phyloP scores from a whole-genome alignment of 2,797 vertebrate species.

The Eupleurogrammus muticus region DNA sequence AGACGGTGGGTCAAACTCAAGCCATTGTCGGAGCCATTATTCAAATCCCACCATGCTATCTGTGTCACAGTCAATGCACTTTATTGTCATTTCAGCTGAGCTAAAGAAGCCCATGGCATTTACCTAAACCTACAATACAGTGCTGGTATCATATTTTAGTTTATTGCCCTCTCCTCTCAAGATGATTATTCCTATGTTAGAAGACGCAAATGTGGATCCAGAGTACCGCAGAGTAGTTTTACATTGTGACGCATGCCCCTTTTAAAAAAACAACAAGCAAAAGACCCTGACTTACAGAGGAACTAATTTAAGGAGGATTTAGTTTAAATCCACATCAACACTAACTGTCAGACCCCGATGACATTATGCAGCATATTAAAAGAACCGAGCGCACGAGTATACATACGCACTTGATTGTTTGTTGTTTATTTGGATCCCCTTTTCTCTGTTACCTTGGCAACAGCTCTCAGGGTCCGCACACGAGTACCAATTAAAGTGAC shows the following conservation, averaged over 20 bases:
- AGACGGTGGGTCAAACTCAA: constrained; percentile 14
- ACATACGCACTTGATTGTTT: constrained; percentile 4
- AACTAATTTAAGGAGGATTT: not conserved
- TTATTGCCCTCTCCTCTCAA: not conserved
- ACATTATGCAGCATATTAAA: constrained; percentile 6
- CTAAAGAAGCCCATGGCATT: not conserved
- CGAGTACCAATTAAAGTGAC: not conserved
- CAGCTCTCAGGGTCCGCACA: constrained; percentile 1
- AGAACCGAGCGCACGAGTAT: not conserved
- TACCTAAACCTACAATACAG: not conserved
- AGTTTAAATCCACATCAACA: not conserved
- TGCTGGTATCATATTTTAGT: not conserved
- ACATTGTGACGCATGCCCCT: not conserved
- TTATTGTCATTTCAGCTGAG: not conserved
- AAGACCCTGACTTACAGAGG: not conserved
- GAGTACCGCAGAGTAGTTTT: not conserved
- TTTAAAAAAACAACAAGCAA: not conserved
- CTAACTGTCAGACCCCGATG: not conserved
- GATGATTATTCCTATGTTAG: not conserved
- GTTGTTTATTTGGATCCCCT: constrained; percentile 27
- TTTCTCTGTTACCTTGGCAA: constrained; percentile 22
- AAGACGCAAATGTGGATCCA: not conserved
- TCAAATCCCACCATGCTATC: not conserved
- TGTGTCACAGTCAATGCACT: not conserved
- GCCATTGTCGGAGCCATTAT: not conserved